These are phyloP conservation scores for Chloroclystis v-ata DNA, from an alignment of 2,888 invertebrate genomes.

Conservation along the genomic window DNA sequence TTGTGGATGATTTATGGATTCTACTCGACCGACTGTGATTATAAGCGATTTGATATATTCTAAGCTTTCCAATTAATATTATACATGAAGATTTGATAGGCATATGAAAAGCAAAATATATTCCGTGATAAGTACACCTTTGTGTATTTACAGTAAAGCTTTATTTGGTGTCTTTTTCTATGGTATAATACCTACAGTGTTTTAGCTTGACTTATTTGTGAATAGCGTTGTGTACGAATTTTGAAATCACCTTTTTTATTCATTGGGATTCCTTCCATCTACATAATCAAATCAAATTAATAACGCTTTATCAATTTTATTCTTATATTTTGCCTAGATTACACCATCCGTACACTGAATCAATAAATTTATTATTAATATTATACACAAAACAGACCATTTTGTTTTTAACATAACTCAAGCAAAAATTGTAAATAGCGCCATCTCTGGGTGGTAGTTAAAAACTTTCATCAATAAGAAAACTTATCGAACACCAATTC, in stretches of 20 bases:
- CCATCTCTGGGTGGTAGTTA: too few relatives aligned
- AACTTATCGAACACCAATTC: background rate
- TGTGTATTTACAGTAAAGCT: conserved; percentile 29
- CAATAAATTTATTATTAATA: too few relatives aligned
- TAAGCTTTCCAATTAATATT: conserved; percentile 4
- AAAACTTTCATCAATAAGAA: too few relatives aligned
- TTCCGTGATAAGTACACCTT: background rate
- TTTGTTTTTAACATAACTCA: too few relatives aligned
- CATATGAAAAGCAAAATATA: conserved; percentile 7
- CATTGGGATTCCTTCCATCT: conserved; percentile 50
- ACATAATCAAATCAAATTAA: conserved; percentile 45
- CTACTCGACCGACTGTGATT: background rate
- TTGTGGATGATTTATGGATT: too few relatives aligned
- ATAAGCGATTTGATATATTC: background rate
- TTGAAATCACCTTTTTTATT: conserved; percentile 45
- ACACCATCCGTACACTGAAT: background rate
- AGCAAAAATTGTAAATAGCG: too few relatives aligned
- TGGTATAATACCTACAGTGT: conserved; percentile 20
- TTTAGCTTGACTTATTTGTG: conserved; percentile 17
- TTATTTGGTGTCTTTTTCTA: conserved; percentile 12
- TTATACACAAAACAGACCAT: too few relatives aligned
- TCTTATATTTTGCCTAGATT: conserved; percentile 1
- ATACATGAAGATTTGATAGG: background rate
- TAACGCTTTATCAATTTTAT: conserved; percentile 23
- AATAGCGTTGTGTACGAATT: conserved; percentile 20